Evolutionary conservation across 2,888 invertebrate genomes (phyloP), one percentile per base, ranked within the genome.

Genomic region (Lathronympha strigana): DNA sequence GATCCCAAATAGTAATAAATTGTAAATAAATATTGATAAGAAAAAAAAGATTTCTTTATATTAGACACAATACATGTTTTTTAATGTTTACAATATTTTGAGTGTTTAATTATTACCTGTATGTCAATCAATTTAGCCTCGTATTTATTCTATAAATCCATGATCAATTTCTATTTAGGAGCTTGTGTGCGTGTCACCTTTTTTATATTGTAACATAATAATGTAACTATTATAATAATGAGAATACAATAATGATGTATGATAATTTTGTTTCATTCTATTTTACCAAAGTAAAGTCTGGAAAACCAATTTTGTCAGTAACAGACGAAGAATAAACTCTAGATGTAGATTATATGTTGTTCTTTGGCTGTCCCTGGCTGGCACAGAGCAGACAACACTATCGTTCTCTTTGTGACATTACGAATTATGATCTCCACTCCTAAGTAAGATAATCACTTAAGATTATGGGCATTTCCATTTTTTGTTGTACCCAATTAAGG

Each of bases 241-340:
- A 51, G 8, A 38, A 36, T 53, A 38, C 21, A 53, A 8, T 53
- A 53, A 13, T 53, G 53, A 53, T 21, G 36, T 23, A 21, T 36
- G 53, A 53, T n/a, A 53, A 15, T n/a, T 53, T 21, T 19, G 13
- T 38, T 53, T 53, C 23, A 36, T 38, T 53, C 23, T 19, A 9
- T 33, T 19, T 9, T 6, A 49, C n/a, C n/a, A n/a, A n/a, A n/a
- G n/a, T n/a, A n/a, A n/a, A n/a, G n/a, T n/a, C n/a, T n/a, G n/a
- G n/a, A n/a, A n/a, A n/a, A n/a, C n/a, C n/a, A n/a, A n/a, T n/a
- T n/a, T 6, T 28, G 28, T 28, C 6, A 28, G 28, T 4, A 28
- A 28, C 4, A 28, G 28, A 28, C 28, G 6, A 33, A 33, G 11
- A 33, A 11, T 33, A 11, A n/a, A n/a, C n/a, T n/a, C n/a, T n/a